Conservation (phyloP, 1,140 invertebrate species). For the Scaptomyza montana region DNA sequence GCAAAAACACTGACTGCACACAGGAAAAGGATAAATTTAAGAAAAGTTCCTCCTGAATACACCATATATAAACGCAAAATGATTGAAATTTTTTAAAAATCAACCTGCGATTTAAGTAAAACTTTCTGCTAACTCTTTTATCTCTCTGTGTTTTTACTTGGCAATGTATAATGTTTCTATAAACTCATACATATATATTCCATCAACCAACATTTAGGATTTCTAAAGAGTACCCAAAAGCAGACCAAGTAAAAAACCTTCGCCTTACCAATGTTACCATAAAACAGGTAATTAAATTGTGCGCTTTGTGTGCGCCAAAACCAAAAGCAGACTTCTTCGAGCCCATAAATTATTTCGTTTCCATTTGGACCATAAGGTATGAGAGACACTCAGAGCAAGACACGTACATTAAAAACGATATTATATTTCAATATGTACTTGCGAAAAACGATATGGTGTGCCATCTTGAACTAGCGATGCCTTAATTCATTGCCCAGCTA, state of each 20-base stretch:
- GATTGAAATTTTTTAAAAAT: too few relatives aligned
- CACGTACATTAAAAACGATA: neutral
- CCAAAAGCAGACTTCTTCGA: neutral
- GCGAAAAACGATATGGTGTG: too few relatives aligned
- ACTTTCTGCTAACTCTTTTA: neutral
- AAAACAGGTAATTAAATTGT: neutral
- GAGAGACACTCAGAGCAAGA: neutral
- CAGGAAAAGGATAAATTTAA: neutral
- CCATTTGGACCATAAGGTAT: neutral
- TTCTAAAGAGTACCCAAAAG: neutral
- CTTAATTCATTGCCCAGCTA: neutral
- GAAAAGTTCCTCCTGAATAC: neutral
- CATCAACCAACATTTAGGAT: too few relatives aligned
- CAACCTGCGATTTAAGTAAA: slow-evolving; percentile 18
- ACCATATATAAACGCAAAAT: neutral
- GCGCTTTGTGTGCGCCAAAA: too few relatives aligned
- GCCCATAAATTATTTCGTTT: neutral
- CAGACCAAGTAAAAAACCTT: neutral
- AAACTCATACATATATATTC: neutral
- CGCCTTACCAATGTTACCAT: neutral
- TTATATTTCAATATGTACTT: too few relatives aligned
- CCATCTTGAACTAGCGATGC: neutral
- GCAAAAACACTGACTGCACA: neutral
- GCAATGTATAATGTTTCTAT: neutral
- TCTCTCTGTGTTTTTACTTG: neutral